Evolutionary conservation across 2,888 invertebrate genomes (phyloP).

Genomic region (Platycheirus rosarum): DNA sequence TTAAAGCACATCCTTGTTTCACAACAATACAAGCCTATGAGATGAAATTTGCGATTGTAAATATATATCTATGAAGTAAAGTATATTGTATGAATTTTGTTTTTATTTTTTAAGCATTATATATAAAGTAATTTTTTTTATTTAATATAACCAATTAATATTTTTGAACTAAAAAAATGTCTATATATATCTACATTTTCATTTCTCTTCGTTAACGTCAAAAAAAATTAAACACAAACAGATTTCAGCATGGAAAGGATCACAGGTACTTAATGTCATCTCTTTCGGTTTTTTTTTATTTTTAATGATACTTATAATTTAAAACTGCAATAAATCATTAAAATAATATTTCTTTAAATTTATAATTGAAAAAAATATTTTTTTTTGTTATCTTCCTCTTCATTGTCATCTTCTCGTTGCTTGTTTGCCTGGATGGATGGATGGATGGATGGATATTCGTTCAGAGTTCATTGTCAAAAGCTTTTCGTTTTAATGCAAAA

Average conservation of each 20-base stretch:
- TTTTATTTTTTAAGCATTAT: no score
- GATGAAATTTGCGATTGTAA: constrained; percentile 66
- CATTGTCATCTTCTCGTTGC: background rate
- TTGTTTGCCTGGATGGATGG: background rate
- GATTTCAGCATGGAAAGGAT: constrained; percentile 83
- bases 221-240: constrained; percentile 67
- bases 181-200: constrained; percentile 30
- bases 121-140: constrained; percentile 12
- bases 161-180: constrained; percentile 14
- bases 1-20: constrained; percentile 43
- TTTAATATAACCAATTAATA: constrained; percentile 47
- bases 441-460: background rate
- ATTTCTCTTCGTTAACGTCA: constrained; percentile 41
- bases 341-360: background rate
- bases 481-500: constrained; percentile 82
- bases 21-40: constrained; percentile 71
- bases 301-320: background rate
- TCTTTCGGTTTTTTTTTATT: constrained; percentile 21
- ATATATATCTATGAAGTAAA: background rate
- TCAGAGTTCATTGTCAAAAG: constrained; percentile 82
- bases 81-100: constrained; percentile 44
- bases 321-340: background rate
- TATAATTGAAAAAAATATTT: constrained; percentile 12
- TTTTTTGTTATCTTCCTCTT: background rate
- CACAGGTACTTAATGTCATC: constrained; percentile 79